These are phyloP conservation scores for Eremophila alpestris DNA, from an alignment of 2,797 vertebrate genomes.

Conservation along the genomic window DNA sequence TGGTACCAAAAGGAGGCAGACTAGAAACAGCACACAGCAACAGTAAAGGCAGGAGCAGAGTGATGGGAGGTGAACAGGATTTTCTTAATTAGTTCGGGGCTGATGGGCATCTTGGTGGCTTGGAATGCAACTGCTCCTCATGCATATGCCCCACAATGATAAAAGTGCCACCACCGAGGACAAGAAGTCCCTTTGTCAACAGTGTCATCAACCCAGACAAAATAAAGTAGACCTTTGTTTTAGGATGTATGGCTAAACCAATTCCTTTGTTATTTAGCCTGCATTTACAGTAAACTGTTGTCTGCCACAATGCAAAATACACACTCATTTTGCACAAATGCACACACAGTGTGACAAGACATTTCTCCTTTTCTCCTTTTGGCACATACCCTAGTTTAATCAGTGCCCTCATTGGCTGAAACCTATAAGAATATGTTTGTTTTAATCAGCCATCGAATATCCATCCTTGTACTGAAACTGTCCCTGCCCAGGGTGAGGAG, in stretches of 20 bases:
- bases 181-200: neutral
- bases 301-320: neutral
- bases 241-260: neutral
- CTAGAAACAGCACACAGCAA: neutral
- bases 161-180: neutral
- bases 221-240: neutral
- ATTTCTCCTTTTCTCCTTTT: neutral
- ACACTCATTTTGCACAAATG: fast-evolving
- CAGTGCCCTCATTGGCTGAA: neutral
- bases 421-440: neutral
- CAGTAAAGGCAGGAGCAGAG: neutral
- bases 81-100: neutral
- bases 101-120: neutral
- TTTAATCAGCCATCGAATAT: neutral
- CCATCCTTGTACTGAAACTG: neutral
- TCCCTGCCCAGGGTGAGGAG: neutral
- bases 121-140: neutral
- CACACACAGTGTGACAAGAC: fast-evolving
- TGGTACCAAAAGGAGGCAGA: neutral
- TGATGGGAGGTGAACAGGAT: neutral
- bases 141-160: neutral
- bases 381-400: neutral
- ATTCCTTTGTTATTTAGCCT: neutral
- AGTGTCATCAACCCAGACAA: neutral
- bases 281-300: neutral